Evolutionary conservation across 2,888 invertebrate species (phyloP).

Genomic region (Cryptocephalus primarius): DNA sequence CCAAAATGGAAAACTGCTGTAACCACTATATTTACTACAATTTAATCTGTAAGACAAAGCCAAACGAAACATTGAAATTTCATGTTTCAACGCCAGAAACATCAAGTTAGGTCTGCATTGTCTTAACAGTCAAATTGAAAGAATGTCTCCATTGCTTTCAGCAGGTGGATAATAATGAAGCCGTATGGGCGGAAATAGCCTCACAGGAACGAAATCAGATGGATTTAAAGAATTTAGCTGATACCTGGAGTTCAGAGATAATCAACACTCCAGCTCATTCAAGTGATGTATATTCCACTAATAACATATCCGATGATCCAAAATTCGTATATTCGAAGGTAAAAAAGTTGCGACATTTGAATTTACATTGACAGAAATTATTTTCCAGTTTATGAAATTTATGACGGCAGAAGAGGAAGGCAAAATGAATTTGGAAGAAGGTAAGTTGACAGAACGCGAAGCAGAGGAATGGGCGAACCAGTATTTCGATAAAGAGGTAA

Average conservation of each 20-base stretch:
- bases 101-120: no score
- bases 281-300: slow-evolving; percentile 41
- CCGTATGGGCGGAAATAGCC: slow-evolving; percentile 38
- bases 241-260: slow-evolving; percentile 57
- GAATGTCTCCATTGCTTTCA: slow-evolving; percentile 7
- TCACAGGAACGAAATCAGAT: slow-evolving; percentile 31
- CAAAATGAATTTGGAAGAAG: slow-evolving; percentile 46
- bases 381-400: slow-evolving; percentile 66
- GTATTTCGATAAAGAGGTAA: slow-evolving; percentile 28
- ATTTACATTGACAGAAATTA: no score
- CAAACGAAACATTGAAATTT: no score
- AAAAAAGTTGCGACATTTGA: slow-evolving; percentile 3
- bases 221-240: slow-evolving; percentile 31
- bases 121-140: neutral
- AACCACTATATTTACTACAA: no score
- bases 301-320: slow-evolving; percentile 43
- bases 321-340: slow-evolving; percentile 62
- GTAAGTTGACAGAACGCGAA: slow-evolving; percentile 33
- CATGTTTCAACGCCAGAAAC: no score
- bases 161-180: slow-evolving; percentile 30
- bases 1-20: no score
- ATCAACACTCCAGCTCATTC: slow-evolving; percentile 27
- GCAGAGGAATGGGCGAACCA: slow-evolving; percentile 40
- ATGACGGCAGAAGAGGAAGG: slow-evolving; percentile 68
- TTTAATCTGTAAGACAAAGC: no score